Evolutionary conservation across 2,888 invertebrate species (phyloP), one percentile per base, ranked within the genome.

Genomic region (Choristoneura rosaceana): DNA sequence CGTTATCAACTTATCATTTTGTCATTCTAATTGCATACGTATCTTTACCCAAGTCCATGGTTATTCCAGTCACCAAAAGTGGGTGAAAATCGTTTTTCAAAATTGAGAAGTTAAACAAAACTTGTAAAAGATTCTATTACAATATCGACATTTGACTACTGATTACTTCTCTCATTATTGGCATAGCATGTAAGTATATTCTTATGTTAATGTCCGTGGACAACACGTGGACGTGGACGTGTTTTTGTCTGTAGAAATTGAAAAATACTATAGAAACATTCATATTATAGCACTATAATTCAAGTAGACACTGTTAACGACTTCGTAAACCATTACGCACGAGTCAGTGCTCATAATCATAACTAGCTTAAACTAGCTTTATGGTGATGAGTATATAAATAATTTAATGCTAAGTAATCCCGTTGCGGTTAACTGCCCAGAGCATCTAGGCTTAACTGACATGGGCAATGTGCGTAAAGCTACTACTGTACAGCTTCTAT

Each of bases 341-440:
- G 50, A 50, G 17, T 38, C 43, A 34, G 59, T 14, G 43, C 64
- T 25, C 34, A 58, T 47, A 12, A 63, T 59, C 68, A 68, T 69
- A 68, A 60, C 68, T 34, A 75, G 75, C 75, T 76, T 82, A 64
- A 68, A 60, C 68, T 34, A 75, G 75, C 75, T 76, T 82, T 80
- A 81, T 84, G 79, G 77, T 81, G 82, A 82, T 84, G 81, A 83
- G 78, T 81, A 79, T 78, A 79, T 83, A 80, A 82, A 86, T 86
- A 84, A 83, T 84, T 82, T 71, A 87, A 81, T 77, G 65, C 77
- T 63, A 38, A 70, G 65, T 63, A 63, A 65, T 70, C 64, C 59
- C 12, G 62, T 17, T 45, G 43, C 38, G 60, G 62, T 45, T 65
- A 73, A 47, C 61, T 66, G 70, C 63, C 70, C 64, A 67, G 66